Evolutionary conservation across 1,140 invertebrate species (phyloP).

Genomic region (Aphaenogaster floridana): DNA sequence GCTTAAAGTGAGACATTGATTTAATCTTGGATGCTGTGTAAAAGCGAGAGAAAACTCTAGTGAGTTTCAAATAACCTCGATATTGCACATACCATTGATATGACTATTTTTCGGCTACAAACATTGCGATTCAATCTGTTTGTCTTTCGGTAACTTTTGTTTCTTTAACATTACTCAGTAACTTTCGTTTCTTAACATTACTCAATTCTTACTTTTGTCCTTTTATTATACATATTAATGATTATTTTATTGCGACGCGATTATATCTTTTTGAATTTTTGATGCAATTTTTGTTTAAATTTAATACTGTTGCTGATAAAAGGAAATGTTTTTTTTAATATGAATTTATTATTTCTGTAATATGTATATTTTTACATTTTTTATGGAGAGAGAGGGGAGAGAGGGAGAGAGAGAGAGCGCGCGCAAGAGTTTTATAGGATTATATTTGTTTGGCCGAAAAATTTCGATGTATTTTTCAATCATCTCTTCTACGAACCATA

Average conservation of each 20-base stretch:
- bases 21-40: constrained; percentile 37
- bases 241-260: background rate
- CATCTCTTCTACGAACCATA: background rate
- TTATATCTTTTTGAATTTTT: background rate
- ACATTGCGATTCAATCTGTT: background rate
- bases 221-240: background rate
- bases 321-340: background rate
- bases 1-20: constrained; percentile 36
- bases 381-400: background rate
- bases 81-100: background rate
- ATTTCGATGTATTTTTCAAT: background rate
- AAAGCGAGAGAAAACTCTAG: background rate
- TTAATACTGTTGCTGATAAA: background rate
- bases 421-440: background rate
- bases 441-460: background rate
- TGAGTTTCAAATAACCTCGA: background rate
- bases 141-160: background rate
- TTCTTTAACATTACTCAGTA: background rate
- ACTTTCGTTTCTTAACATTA: background rate
- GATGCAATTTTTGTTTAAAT: background rate
- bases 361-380: background rate
- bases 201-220: background rate
- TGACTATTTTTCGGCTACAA: background rate
- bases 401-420: too few relatives aligned
- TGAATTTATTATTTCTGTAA: background rate